phyloP scores from a whole-genome alignment of 2,797 vertebrate genomes.

The Paratrypauchen microcephalus region DNA sequence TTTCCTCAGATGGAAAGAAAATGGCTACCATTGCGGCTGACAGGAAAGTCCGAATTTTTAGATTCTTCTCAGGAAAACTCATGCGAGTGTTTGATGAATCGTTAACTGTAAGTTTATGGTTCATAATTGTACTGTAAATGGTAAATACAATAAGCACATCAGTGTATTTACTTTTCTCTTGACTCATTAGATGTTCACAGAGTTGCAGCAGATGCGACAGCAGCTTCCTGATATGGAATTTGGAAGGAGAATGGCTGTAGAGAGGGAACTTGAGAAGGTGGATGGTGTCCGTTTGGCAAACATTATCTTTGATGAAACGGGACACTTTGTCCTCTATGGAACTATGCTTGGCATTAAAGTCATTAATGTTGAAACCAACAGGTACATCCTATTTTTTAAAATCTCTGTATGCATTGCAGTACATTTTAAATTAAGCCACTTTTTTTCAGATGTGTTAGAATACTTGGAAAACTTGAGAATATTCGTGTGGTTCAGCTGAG shows the following conservation, averaged over 20 bases:
- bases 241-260: slow-evolving; percentile 94
- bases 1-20: slow-evolving; percentile 92
- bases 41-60: slow-evolving; percentile 96
- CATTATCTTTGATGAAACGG: slow-evolving; percentile 97
- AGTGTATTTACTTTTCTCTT: neutral
- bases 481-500: slow-evolving; percentile 91
- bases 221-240: slow-evolving; percentile 99
- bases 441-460: slow-evolving; percentile 87
- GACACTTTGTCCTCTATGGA: slow-evolving; percentile 96
- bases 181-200: slow-evolving; percentile 91
- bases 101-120: slow-evolving; percentile 82
- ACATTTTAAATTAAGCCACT: neutral
- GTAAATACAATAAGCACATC: rapidly evolving
- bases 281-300: slow-evolving; percentile 92
- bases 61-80: slow-evolving; percentile 93
- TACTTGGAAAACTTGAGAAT: slow-evolving; percentile 96
- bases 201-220: slow-evolving; percentile 97
- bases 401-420: neutral
- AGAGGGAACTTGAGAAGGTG: slow-evolving; percentile 95
- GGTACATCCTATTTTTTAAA: slow-evolving; percentile 57
- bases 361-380: slow-evolving; percentile 98
- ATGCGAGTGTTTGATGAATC: slow-evolving; percentile 98
- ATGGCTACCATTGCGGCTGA: slow-evolving; percentile 96
- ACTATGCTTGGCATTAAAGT: slow-evolving; percentile 99
- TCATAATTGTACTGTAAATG: neutral